Percentiles rank a stretch among this genome's conserved stretches.
phyloP scores from a whole-genome alignment of 1,140 invertebrate genomes.

The Orchesella cincta region DNA sequence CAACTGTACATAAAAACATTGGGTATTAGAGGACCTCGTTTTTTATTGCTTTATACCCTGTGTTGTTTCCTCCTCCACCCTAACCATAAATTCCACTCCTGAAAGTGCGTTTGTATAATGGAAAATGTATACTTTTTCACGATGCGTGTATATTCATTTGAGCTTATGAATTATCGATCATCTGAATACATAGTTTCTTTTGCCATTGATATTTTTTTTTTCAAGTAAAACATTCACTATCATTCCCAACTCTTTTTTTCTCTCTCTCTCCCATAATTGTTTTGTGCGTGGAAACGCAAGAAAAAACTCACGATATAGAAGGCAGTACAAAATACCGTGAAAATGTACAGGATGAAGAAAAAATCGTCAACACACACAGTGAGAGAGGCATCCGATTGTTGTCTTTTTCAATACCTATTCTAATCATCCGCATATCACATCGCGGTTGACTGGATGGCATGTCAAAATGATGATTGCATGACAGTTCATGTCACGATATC shows the following conservation, averaged over 20 bases:
- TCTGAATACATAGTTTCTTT: too few species aligned
- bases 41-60: too few species aligned
- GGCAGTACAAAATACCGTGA: not conserved
- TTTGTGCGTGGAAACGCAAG: too few species aligned
- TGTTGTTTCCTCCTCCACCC: too few species aligned
- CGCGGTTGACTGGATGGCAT: slow-evolving; percentile 26
- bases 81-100: too few species aligned
- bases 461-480: slow-evolving; percentile 24
- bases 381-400: not conserved
- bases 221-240: too few species aligned
- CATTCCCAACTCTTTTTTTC: not conserved
- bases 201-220: too few species aligned
- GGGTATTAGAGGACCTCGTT: too few species aligned
- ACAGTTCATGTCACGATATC: slow-evolving; percentile 27
- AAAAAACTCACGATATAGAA: too few species aligned
- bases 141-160: not conserved
- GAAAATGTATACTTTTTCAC: too few species aligned
- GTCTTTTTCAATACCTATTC: not conserved
- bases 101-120: too few species aligned
- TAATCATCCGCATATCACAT: slow-evolving; percentile 12
- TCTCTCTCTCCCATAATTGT: not conserved
- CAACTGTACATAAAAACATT: too few species aligned
- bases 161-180: not conserved
- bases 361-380: not conserved
- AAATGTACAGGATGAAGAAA: not conserved